Evolutionary conservation across 1,140 invertebrate genomes (phyloP), one percentile per base, ranked within the genome.

Genomic region (Phocides pigmalion): DNA sequence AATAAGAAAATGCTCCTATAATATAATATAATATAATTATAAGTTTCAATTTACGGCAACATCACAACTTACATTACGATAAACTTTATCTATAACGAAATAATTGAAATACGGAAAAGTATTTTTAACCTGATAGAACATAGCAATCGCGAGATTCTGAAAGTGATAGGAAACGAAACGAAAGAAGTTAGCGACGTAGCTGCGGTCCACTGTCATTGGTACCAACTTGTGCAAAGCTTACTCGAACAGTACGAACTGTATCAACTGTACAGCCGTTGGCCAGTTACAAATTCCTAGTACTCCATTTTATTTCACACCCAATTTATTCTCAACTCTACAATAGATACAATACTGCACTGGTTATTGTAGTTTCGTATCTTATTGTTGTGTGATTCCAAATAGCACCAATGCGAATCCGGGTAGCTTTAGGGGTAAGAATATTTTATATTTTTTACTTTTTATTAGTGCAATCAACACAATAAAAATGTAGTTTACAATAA

Each of bases 271-370:
- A n/a, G 61, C 59, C 72, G 70, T 64, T 64, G 64, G 72, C 63
- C 63, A 62, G 67, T 66, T 79, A 58, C 66, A 80, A 82, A 68
- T 80, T 84, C 74, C 56, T 65, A 53, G 62, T 79, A 76, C 69
- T 81, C 59, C 59, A 72, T 81, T 82, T 83, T 82, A 83, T 80
- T 84, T 84, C 76, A 81, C 73, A 79, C 72, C 69, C 77, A 79
- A 81, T 85, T 85, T 82, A 74, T 77, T 74, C 70, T 54, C 62
- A 72, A 81, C 70, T 66, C 73, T 66, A 74, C 74, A 72, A 71
- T 71, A 70, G 61, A 77, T 68, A 64, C 71, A 69, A 75, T 80
- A 81, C 76, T 72, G 66, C 74, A 64, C 66, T 35, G 39, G 53
- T 51, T 37, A 54, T 54, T 54, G 17, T 53, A 32, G 16, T 39